phyloP scores from a whole-genome alignment of 2,797 vertebrate species.

The Austrolebias charrua region DNA sequence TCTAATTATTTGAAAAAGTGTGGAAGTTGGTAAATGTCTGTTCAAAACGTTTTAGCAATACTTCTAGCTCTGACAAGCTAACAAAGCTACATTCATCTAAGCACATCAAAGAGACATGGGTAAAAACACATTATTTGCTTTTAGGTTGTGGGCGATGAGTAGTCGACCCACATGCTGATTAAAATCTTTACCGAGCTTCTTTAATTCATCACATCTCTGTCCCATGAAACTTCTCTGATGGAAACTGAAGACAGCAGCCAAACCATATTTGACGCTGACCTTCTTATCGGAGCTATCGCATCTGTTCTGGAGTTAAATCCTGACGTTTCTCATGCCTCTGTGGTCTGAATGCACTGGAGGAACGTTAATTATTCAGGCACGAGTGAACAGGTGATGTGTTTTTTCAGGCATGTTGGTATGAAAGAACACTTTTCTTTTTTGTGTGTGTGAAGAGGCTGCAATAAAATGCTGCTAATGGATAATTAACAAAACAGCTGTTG shows the following conservation, averaged over 20 bases:
- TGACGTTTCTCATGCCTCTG: neutral
- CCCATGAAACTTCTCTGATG: neutral
- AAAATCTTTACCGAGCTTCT: neutral
- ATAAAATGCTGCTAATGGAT: neutral
- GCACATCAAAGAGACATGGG: no score
- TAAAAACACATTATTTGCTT: no score
- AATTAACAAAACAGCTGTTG: neutral
- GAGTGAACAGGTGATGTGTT: neutral
- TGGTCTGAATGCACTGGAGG: neutral
- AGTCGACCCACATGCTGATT: no score
- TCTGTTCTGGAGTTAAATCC: conserved; percentile 1
- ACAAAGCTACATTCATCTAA: no score
- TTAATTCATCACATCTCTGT: neutral
- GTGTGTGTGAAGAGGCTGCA: no score
- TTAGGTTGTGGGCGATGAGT: no score
- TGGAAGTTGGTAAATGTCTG: no score
- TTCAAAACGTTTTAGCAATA: no score
- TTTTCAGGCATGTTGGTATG: neutral
- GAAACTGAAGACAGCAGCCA: neutral
- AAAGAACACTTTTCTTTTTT: neutral
- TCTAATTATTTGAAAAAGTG: no score
- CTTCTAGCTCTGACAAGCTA: no score
- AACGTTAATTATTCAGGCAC: conserved; percentile 2
- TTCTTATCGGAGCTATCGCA: neutral
- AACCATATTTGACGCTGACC: neutral